These are phyloP conservation scores for Cercopithecus mona DNA, from an alignment of 2,113 vertebrate genomes.

Conservation along the genomic window DNA sequence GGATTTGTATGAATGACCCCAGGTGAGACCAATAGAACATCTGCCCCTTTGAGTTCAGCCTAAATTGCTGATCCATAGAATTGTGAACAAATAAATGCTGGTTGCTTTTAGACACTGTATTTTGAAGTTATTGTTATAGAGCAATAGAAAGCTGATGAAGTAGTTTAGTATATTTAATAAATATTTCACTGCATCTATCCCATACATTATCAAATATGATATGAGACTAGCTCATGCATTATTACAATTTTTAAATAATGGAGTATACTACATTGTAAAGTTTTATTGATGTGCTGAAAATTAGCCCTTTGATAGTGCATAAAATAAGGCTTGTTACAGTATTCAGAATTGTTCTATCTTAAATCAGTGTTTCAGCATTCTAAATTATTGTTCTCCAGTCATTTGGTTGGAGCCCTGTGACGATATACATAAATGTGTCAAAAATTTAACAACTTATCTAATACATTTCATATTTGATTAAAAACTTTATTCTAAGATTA, in stretches of 20 bases:
- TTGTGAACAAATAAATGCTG: not conserved
- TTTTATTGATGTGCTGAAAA: not conserved
- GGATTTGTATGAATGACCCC: not conserved
- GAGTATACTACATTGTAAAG: not conserved
- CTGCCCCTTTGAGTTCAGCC: not conserved
- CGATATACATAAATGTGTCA: not conserved
- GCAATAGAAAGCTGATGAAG: not conserved
- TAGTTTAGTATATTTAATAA: not conserved
- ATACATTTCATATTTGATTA: conserved; percentile 38
- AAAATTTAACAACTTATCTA: conserved; percentile 41
- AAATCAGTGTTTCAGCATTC: not conserved
- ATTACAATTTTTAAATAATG: not conserved
- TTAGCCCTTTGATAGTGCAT: not conserved
- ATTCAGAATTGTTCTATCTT: not conserved
- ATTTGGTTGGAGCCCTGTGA: not conserved
- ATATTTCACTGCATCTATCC: not conserved
- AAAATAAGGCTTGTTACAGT: conserved; percentile 43
- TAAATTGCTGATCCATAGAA: not conserved
- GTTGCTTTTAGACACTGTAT: not conserved
- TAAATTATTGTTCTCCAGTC: not conserved
- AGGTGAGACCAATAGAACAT: not conserved
- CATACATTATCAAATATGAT: not conserved
- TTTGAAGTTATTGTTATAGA: not conserved
- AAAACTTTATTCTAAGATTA: conserved; percentile 21
- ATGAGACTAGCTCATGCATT: not conserved